phyloP scores from a whole-genome alignment of 2,797 vertebrate genomes.

The Cyclura pinguis region DNA sequence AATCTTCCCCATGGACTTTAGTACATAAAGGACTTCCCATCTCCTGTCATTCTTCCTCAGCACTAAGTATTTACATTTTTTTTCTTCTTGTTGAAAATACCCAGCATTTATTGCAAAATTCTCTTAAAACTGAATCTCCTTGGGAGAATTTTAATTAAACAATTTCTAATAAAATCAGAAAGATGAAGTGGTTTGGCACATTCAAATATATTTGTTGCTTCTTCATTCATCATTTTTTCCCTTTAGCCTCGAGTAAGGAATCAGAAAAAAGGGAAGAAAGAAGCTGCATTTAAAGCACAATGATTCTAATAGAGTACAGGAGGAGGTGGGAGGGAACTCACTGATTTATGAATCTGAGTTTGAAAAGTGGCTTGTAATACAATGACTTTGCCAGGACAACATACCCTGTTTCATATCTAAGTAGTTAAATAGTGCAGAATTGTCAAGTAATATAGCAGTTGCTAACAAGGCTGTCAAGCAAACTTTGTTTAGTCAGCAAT shows the following conservation, averaged over 20 bases:
- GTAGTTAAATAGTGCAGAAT: constrained; percentile 56
- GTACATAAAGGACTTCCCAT: neutral
- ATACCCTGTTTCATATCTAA: constrained; percentile 39
- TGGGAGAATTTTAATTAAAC: neutral
- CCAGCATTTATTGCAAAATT: constrained; percentile 36
- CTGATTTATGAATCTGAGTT: constrained; percentile 40
- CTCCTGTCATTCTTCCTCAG: neutral
- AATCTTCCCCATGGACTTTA: neutral
- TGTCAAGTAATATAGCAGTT: constrained; percentile 58
- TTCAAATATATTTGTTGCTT: constrained; percentile 27
- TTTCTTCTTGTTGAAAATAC: neutral
- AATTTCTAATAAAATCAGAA: neutral
- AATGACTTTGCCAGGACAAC: constrained; percentile 70
- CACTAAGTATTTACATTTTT: neutral
- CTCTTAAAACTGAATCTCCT: neutral
- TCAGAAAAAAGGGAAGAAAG: neutral
- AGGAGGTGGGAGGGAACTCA: neutral
- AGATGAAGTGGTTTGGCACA: neutral
- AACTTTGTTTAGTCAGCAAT: constrained; percentile 75
- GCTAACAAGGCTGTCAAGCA: constrained; percentile 67
- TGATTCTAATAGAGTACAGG: constrained; percentile 29
- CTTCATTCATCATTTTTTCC: neutral
- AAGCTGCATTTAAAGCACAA: constrained; percentile 20
- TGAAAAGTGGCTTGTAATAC: constrained; percentile 33
- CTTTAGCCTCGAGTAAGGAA: constrained; percentile 23